Evolutionary conservation across 1,140 invertebrate species (phyloP).

Genomic region (Samia ricini): DNA sequence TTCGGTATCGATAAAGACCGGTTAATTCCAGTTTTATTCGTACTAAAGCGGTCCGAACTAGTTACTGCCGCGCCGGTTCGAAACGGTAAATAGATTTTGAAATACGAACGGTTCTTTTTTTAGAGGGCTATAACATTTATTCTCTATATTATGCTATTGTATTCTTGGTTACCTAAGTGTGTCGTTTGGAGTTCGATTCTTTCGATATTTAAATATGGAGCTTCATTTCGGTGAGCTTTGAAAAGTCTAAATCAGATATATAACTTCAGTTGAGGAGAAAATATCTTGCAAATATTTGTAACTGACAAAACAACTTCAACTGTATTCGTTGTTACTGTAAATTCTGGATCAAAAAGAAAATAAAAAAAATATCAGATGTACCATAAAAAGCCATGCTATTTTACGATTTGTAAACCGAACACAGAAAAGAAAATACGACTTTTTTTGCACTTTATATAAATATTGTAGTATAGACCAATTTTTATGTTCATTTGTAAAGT

Average conservation of each 20-base stretch:
- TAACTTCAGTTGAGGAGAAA: too few relatives aligned
- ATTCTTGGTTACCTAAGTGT: background rate
- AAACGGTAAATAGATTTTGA: background rate
- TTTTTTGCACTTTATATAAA: background rate
- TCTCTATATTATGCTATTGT: background rate
- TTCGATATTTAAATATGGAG: background rate
- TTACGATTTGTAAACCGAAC: background rate
- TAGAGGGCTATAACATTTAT: background rate
- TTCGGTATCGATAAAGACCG: background rate
- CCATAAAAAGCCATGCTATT: background rate
- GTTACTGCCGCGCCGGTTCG: background rate
- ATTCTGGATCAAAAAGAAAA: too few relatives aligned
- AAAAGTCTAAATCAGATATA: too few relatives aligned
- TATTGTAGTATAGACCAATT: background rate
- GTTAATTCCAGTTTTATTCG: background rate
- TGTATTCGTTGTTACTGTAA: too few relatives aligned
- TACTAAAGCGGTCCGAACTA: background rate
- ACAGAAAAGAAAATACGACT: background rate
- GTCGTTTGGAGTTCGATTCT: background rate
- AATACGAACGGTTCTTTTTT: background rate
- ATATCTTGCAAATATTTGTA: too few relatives aligned
- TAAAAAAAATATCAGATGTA: too few relatives aligned
- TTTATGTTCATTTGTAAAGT: slow-evolving; percentile 20
- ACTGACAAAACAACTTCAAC: too few relatives aligned
- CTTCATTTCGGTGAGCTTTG: too few relatives aligned